Base-by-base conservation (phyloP, 2,888 invertebrate species). In the Lasioglossum lativentre region DNA sequence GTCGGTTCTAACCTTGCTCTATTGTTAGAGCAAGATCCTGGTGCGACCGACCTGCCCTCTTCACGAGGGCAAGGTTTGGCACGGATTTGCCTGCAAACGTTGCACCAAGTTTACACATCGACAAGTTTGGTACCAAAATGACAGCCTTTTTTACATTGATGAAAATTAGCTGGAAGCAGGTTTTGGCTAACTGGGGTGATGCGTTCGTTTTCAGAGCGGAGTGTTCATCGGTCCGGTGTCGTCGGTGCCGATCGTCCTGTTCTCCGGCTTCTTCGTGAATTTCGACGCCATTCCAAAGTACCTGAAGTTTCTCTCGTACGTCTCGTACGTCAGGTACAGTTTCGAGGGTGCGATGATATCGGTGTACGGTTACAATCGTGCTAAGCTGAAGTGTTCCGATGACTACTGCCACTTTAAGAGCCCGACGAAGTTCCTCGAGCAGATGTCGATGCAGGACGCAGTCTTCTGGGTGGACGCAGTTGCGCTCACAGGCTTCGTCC, bases 181-280 rank as follows among this genome's bases (percentile, higher is more conserved):
- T 12, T 45, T 5, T 1, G 4, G 16, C 23, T 52, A 52, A 52
- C 8, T 8, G 23, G 6, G 23, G 47, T 23, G 47, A 52, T 23
- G 23, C 8, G 23, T 23, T 52, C 2, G 47, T 23, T 52, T 52
- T 52, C 47, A 96, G 96, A 96, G 96, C 83, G 96, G 96, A 6
- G 96, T 96, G 75, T 97, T 96, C 92, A 95, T 97, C 87, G 99
- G 99, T 6, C 99, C 99, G 45, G 98, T 99, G 59, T 97, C 98
- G 85, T 97, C 98, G 78, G 98, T 99, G 90, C 99, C 99, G 19
- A 97, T 99, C 80, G 97, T 99, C 73, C 96, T 99, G 47, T 99
- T 99, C 96, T 98, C 98, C 52, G 99, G 99, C 12, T 99, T 99
- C 96, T 99, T 99, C 95, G 98, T 99, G 74, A 98, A 98, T 95